Conservation (phyloP, 2,113 vertebrate species). For the Silurus glanis region DNA sequence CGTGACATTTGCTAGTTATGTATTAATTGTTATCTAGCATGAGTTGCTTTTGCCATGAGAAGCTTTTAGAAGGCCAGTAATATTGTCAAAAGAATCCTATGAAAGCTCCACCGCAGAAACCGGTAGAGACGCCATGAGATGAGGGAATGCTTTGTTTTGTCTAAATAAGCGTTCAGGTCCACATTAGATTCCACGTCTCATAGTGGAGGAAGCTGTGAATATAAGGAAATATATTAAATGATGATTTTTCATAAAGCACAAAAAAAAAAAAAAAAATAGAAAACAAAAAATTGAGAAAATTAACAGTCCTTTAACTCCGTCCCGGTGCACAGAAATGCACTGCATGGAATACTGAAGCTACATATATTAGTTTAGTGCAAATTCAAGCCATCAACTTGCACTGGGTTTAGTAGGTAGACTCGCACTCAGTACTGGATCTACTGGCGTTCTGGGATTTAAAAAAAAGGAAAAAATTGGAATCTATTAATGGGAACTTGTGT, state of each 20-base stretch:
- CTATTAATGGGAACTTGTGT: no score
- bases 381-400: neutral
- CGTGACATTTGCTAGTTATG: neutral
- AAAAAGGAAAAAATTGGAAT: neutral
- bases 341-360: neutral
- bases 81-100: neutral
- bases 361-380: neutral
- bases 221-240: neutral
- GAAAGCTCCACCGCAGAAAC: neutral
- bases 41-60: neutral
- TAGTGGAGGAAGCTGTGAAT: neutral
- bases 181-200: neutral
- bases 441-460: neutral
- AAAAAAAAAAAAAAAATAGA: no score
- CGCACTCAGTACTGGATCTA: neutral
- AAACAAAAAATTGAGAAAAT: neutral
- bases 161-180: neutral
- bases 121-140: neutral
- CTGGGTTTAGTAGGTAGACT: neutral
- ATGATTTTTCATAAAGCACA: neutral
- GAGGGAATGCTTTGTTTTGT: neutral
- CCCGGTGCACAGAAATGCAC: neutral
- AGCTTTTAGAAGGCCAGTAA: neutral
- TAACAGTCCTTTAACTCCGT: no score
- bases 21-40: neutral